Base-by-base conservation (phyloP, 2,888 invertebrate genomes). In the Troides helena region DNA sequence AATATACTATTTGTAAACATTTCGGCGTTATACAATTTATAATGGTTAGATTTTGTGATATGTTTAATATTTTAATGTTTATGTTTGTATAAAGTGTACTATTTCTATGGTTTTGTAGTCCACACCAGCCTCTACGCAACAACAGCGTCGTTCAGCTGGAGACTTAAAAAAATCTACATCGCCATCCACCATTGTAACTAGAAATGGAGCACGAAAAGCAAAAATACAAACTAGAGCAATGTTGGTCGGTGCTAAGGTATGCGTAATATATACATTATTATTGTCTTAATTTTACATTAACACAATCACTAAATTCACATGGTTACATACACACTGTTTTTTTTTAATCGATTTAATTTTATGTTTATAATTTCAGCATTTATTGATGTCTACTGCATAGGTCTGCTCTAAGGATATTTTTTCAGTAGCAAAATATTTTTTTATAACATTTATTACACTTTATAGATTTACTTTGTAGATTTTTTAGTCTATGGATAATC, bases 141-240 rank as follows among this genome's bases (percentile, higher is more conserved):
- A 80, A 23, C 83, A 86, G 25, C 85, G 86, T 65, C 84, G 87
- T 4, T 83, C 85, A 56, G 85, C 84, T 53, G 90, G 90, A 25
- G 81, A 75, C 67, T 89, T 85, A 74, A 92, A 89, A 74, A 81
- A 79, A 63, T 81, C 85, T 59, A 85, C 88, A 36, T 84, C 87
- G n/a, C 76, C 86, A n/a, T 84, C 90, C n/a, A 88, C 73, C 67
- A 92, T 94, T 72, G 88, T 94, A 30, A 95, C 95, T 68, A 90
- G 95, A 79, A 94, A 94, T 81, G 93, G 93, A 69, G 94, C 94
- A 69, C 93, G 94, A 74, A 94, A 94, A 82, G 93, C 94, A 68
- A 95, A 94, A 87, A 94, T 94, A 65, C 95, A 94, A 82, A 95
- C 95, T 50, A 90, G 95, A 65, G 94, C 95, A 56, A 94, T 94